Percentiles rank a stretch among this genome's conserved stretches.
Evolutionary conservation across 2,797 vertebrate species (phyloP).

Genomic region (Neostethus bicornis): DNA sequence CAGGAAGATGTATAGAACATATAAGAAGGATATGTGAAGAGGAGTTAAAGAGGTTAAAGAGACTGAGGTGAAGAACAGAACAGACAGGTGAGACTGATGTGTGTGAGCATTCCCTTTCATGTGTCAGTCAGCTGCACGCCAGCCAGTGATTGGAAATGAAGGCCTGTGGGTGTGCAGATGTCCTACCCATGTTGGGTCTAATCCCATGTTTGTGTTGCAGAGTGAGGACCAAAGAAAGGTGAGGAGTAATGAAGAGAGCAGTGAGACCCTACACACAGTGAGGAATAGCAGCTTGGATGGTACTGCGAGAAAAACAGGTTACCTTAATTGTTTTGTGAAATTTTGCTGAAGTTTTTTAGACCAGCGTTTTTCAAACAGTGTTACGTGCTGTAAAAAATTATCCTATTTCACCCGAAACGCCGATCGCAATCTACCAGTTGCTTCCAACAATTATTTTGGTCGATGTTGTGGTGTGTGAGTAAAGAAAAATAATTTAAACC

Average conservation of each 20-base stretch:
- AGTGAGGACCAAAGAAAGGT: slow-evolving; percentile 68
- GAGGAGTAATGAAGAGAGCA: slow-evolving; percentile 73
- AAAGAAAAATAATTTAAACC: too few relatives aligned
- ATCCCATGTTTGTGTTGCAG: slow-evolving; percentile 66
- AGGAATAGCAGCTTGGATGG: not conserved
- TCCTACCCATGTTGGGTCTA: slow-evolving; percentile 57
- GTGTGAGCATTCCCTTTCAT: slow-evolving; percentile 54
- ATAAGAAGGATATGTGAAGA: not conserved
- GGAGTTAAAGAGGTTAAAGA: not conserved
- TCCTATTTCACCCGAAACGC: too few relatives aligned
- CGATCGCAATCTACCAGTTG: too few relatives aligned
- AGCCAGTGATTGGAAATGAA: slow-evolving; percentile 64
- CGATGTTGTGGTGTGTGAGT: too few relatives aligned
- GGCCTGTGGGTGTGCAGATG: slow-evolving; percentile 1
- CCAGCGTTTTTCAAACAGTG: too few relatives aligned
- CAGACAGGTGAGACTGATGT: slow-evolving; percentile 64
- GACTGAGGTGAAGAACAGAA: slow-evolving; percentile 1
- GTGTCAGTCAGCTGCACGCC: slow-evolving; percentile 50
- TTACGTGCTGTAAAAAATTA: too few relatives aligned
- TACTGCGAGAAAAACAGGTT: too few relatives aligned
- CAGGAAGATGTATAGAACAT: too few relatives aligned
- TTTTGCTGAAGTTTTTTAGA: too few relatives aligned
- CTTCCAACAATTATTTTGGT: too few relatives aligned
- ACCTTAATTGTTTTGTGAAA: too few relatives aligned
- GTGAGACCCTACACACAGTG: slow-evolving; percentile 23